Conservation (phyloP, 2,888 invertebrate species). For the Dioctria rufipes region DNA sequence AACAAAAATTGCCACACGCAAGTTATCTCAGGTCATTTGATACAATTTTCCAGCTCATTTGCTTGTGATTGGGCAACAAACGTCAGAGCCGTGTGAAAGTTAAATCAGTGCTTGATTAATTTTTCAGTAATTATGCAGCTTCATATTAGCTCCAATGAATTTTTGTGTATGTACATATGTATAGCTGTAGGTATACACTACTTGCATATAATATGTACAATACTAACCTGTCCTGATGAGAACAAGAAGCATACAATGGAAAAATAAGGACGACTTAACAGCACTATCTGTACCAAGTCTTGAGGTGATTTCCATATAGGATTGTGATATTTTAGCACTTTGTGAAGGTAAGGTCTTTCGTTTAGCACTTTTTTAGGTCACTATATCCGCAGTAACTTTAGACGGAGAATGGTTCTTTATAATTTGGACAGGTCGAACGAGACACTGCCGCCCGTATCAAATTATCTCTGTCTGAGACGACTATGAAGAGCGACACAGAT, state of each 20-base stretch:
- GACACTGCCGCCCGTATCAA: conserved; percentile 32
- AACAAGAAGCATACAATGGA: conserved; percentile 20
- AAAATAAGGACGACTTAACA: conserved; percentile 27
- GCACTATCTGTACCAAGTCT: too few species aligned
- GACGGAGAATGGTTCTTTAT: neutral
- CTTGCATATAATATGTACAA: too few species aligned
- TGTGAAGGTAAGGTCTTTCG: conserved; percentile 17
- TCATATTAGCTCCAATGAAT: neutral
- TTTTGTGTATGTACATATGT: neutral
- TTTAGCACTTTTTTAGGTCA: conserved; percentile 45
- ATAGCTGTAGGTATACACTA: too few species aligned
- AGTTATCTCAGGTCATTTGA: conserved; percentile 71
- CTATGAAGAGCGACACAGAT: neutral
- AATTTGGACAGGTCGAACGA: neutral
- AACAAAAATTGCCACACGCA: conserved; percentile 72
- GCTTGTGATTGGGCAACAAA: conserved; percentile 55
- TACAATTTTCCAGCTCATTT: conserved; percentile 72
- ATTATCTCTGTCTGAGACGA: conserved; percentile 32
- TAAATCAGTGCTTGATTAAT: conserved; percentile 4
- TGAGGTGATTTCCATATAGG: neutral
- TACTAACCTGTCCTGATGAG: neutral
- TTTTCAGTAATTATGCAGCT: conserved; percentile 23
- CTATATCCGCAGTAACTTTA: conserved; percentile 42
- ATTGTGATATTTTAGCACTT: conserved; percentile 30
- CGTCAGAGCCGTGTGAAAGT: conserved; percentile 50